Percentiles rank a stretch among this genome's conserved stretches.
Conservation (phyloP, 2,888 invertebrate species). For the Agrypnus murinus region DNA sequence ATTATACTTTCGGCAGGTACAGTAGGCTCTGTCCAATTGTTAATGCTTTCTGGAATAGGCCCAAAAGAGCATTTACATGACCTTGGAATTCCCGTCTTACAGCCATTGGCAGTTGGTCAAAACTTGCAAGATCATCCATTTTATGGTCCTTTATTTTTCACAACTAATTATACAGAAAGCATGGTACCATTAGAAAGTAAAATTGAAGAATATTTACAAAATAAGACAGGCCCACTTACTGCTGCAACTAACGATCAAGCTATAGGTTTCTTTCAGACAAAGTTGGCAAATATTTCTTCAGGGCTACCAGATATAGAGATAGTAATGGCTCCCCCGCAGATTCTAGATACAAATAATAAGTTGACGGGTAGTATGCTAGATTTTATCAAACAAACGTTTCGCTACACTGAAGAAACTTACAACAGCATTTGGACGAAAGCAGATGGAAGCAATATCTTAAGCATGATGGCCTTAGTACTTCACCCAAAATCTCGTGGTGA, state of each 20-base stretch:
- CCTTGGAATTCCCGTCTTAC: constrained; percentile 75
- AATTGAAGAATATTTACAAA: constrained; percentile 53
- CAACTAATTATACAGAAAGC: constrained; percentile 46
- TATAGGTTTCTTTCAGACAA: constrained; percentile 44
- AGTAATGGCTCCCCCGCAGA: constrained; percentile 39
- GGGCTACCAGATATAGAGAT: constrained; percentile 52
- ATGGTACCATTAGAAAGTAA: constrained; percentile 25
- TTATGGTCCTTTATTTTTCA: constrained; percentile 53
- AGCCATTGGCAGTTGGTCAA: constrained; percentile 77
- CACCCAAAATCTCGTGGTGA: constrained; percentile 60
- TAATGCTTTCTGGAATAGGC: no score
- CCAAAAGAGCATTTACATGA: constrained; percentile 76
- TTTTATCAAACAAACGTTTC: no score
- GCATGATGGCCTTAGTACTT: constrained; percentile 53
- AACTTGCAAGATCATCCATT: constrained; percentile 59
- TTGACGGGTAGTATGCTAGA: no score
- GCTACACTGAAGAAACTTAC: constrained; percentile 45
- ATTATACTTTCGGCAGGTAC: constrained; percentile 85
- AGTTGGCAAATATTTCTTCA: neutral
- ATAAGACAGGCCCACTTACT: constrained; percentile 53
- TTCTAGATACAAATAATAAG: constrained; percentile 27
- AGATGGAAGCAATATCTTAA: constrained; percentile 50
- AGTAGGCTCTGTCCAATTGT: constrained; percentile 81
- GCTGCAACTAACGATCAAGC: constrained; percentile 47
- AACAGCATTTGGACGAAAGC: constrained; percentile 30